Base-by-base conservation (phyloP, 2,888 invertebrate genomes). In the Aleiodes alternator region DNA sequence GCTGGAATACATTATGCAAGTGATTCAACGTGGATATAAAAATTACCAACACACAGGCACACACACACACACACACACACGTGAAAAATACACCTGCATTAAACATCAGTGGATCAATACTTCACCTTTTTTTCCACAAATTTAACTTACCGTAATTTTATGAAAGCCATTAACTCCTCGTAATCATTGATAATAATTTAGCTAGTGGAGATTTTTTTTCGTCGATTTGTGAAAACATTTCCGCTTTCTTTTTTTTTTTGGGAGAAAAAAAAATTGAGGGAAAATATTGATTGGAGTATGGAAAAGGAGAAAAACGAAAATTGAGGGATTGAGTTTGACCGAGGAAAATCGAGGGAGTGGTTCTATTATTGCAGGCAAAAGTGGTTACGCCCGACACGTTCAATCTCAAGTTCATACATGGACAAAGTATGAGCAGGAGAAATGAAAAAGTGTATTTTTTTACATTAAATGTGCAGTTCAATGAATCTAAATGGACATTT, bases 281-380 rank as follows among this genome's bases (percentile, higher is more conserved):
- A 8, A 11, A 64, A 14, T 43, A 43, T 43, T 8, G 4, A n/a
- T 48, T 23, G n/a, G 43, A 43, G 43, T 7, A 38, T 43, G 43
- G 7, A 4, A 43, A n/a, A 9, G 14, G 11, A 38, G n/a, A 43
- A n/a, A 16, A 31, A 64, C 48, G 14, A 64, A 23, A 64, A 64
- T 64, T 48, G 64, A 16, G 48, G 48, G 12, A 14, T 43, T 48
- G 14, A 16, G 59, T 43, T 48, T 64, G 23, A 9, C 14, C 11
- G 43, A 48, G 23, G 43, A 64, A 64, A 64, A 64, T 48, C 14
- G 43, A 64, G 64, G 48, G 43, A n/a, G 64, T 64, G 61, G 61
- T n/a, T 23, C 64, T 64, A 38, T 64, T 64, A 64, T 48, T 14
- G 64, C 23, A 6, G 64, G 14, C 16, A 5, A 64, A 38, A 14